Conservation (phyloP, 1,140 invertebrate genomes). For the Microvelia longipes region DNA sequence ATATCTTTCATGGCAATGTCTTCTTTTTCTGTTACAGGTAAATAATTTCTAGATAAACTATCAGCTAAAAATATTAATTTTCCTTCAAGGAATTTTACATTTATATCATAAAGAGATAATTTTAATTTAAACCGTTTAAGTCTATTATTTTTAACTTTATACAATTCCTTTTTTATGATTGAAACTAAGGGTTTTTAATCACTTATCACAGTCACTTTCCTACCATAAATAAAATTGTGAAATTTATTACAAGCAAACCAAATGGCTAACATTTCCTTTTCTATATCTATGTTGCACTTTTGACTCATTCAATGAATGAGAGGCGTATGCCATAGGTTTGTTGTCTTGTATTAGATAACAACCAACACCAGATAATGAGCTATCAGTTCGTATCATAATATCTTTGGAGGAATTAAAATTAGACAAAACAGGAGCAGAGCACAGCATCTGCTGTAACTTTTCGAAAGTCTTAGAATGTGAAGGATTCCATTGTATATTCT, state of each 20-base stretch:
- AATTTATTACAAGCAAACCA: constrained; percentile 28
- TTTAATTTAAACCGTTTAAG: constrained; percentile 30
- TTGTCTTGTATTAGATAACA: constrained; percentile 21
- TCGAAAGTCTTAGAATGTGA: no score
- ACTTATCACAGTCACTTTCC: constrained; percentile 25
- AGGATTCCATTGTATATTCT: no score
- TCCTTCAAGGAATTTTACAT: constrained; percentile 25
- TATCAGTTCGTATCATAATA: no score
- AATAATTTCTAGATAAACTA: constrained; percentile 14
- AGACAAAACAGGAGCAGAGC: no score
- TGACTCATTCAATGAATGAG: constrained; percentile 21
- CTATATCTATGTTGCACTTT: constrained; percentile 32
- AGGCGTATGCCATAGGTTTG: constrained; percentile 26
- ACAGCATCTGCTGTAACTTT: no score
- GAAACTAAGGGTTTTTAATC: constrained; percentile 30
- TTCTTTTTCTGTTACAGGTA: constrained; percentile 7
- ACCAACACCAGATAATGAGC: constrained; percentile 26
- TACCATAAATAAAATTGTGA: constrained; percentile 24
- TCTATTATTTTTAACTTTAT: constrained; percentile 26
- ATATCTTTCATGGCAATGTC: constrained; percentile 9
- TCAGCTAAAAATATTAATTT: constrained; percentile 17
- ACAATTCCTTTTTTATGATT: constrained; percentile 30
- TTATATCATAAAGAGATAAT: constrained; percentile 29
- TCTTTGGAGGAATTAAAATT: no score
- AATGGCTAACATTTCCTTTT: constrained; percentile 32